Evolutionary conservation across 2,797 vertebrate genomes (phyloP).

Genomic region (Ambastaia sidthimunki): DNA sequence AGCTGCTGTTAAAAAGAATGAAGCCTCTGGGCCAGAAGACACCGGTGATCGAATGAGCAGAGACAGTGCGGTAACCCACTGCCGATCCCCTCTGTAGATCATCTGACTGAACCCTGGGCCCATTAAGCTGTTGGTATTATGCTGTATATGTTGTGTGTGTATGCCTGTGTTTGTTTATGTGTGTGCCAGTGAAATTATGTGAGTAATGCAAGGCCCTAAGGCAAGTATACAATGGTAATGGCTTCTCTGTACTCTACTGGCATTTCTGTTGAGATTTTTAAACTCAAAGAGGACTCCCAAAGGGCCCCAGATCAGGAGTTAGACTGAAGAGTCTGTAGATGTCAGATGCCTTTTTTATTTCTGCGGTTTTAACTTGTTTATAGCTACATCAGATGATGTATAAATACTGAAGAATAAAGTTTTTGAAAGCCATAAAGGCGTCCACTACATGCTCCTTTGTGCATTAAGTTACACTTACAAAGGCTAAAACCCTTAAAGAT

Average conservation of each 20-base stretch:
- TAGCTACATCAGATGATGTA: neutral
- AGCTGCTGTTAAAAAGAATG: constrained; percentile 35
- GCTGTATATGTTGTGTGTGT: constrained; percentile 25
- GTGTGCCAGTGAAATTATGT: constrained; percentile 26
- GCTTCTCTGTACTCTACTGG: constrained; percentile 35
- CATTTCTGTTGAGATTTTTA: constrained; percentile 41
- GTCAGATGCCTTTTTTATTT: constrained; percentile 19
- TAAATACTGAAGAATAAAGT: neutral
- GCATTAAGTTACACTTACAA: neutral
- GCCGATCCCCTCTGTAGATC: constrained; percentile 45
- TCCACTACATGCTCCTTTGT: neutral
- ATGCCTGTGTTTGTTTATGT: constrained; percentile 37
- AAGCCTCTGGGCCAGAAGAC: constrained; percentile 31
- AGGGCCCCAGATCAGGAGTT: constrained; percentile 28
- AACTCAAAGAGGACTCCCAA: constrained; percentile 36
- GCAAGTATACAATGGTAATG: constrained; percentile 54
- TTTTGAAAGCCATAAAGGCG: neutral
- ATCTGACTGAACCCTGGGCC: constrained; percentile 33
- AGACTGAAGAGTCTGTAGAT: constrained; percentile 7
- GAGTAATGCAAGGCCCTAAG: constrained; percentile 49
- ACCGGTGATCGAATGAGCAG: constrained; percentile 33
- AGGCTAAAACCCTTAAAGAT: neutral
- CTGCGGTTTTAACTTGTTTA: neutral
- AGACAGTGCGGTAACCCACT: constrained; percentile 39
- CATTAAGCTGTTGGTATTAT: constrained; percentile 36